phyloP scores from a whole-genome alignment of 1,140 invertebrate species.

The Melanaphis sacchari region DNA sequence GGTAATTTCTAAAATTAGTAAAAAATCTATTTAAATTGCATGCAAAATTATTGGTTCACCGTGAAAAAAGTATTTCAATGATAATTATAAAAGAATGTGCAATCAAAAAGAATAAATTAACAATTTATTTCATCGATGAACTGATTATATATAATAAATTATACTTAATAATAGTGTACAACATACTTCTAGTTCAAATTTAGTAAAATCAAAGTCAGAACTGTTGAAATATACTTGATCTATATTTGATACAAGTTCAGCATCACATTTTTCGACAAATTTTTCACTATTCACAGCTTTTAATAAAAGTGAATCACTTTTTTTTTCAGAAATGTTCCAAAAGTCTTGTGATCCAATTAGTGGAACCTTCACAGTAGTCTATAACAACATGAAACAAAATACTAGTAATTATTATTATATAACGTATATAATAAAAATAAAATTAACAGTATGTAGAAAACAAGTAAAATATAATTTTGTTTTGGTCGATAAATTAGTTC shows the following conservation, averaged over 20 bases:
- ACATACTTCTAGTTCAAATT: conserved; percentile 61
- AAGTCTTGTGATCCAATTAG: conserved; percentile 49
- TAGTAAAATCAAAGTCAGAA: conserved; percentile 59
- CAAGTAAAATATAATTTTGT: no score
- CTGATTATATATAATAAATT: background rate
- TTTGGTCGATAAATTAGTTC: no score
- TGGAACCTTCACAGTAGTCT: conserved; percentile 38
- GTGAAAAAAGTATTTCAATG: background rate
- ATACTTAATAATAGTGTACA: background rate
- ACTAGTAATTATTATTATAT: background rate
- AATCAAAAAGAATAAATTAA: background rate
- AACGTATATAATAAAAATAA: background rate
- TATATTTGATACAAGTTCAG: conserved; percentile 61
- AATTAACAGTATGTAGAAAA: no score
- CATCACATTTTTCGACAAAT: conserved; percentile 57
- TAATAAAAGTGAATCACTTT: background rate
- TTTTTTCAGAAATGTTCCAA: conserved; percentile 17
- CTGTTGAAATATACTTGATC: conserved; percentile 60
- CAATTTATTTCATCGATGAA: background rate
- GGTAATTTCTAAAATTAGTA: conserved; percentile 70
- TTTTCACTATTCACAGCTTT: conserved; percentile 4
- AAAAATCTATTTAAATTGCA: background rate
- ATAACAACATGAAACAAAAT: conserved; percentile 8
- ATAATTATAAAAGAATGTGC: background rate
- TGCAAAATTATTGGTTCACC: background rate